Percentiles rank a stretch among this genome's conserved stretches.
Conservation (phyloP, 2,113 vertebrate species). For the Heterotis niloticus region DNA sequence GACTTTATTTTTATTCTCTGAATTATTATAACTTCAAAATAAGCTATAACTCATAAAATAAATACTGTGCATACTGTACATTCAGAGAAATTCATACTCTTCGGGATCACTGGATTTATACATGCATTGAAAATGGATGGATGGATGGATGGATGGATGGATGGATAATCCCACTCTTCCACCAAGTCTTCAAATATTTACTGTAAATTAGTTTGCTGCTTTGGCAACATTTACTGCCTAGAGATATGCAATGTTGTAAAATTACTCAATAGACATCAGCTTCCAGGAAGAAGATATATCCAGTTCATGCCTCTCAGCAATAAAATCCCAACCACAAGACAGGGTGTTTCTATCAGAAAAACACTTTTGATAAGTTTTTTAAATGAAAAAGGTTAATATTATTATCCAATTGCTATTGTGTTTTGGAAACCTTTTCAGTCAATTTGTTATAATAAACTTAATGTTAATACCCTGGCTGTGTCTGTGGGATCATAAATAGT, state of each 20-base stretch:
- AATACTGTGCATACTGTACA: too few relatives aligned
- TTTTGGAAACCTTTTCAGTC: neutral
- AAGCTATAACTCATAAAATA: too few relatives aligned
- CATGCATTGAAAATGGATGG: too few relatives aligned
- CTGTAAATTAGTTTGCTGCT: neutral
- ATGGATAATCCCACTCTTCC: too few relatives aligned
- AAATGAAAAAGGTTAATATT: neutral
- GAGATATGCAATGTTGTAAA: conserved; percentile 17
- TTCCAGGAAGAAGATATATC: conserved; percentile 27
- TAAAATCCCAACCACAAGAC: neutral
- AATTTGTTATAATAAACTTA: neutral
- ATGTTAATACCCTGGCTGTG: neutral
- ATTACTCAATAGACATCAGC: conserved; percentile 39
- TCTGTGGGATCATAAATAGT: neutral
- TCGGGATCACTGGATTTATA: too few relatives aligned
- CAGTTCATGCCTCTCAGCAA: neutral
- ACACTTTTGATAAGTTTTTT: neutral
- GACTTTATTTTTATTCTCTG: too few relatives aligned
- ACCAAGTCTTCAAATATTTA: neutral
- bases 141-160: too few relatives aligned
- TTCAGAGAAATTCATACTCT: too few relatives aligned
- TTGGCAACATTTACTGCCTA: conserved; percentile 18
- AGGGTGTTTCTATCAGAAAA: neutral
- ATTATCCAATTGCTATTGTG: neutral
- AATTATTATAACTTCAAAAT: too few relatives aligned